Conservation (phyloP, 2,113 vertebrate genomes). For the Catagonus wagneri region DNA sequence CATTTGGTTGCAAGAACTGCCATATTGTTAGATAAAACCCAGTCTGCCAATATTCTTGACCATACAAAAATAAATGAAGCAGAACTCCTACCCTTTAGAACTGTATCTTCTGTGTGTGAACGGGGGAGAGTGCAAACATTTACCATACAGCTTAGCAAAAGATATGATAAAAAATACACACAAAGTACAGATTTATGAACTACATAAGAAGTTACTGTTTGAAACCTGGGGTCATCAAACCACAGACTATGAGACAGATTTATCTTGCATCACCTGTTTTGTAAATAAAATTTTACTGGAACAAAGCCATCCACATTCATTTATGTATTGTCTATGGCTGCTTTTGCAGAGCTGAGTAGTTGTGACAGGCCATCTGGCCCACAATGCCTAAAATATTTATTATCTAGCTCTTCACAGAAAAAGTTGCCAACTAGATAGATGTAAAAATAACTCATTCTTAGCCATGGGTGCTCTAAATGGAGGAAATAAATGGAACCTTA, state of each 20-base stretch:
- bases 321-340: neutral
- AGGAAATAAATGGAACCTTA: neutral
- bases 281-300: conserved; percentile 32
- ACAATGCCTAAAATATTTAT: conserved; percentile 50
- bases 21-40: conserved; percentile 36
- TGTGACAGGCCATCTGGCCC: conserved; percentile 29
- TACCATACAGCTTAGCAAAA: neutral
- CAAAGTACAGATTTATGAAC: neutral
- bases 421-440: neutral
- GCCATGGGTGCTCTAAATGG: neutral
- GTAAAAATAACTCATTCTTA: neutral
- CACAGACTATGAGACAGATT: neutral
- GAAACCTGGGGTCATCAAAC: neutral
- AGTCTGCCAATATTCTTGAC: neutral
- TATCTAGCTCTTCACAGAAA: neutral
- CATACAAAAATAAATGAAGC: neutral
- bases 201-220: neutral
- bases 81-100: neutral
- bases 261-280: neutral
- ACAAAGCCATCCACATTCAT: neutral
- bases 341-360: neutral
- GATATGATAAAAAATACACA: neutral
- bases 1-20: neutral
- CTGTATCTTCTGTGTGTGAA: neutral
- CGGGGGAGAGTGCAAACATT: neutral